Evolutionary conservation across 2,113 vertebrate genomes (phyloP), one percentile per base, ranked within the genome.

Genomic region (Misgurnus mizolepis): DNA sequence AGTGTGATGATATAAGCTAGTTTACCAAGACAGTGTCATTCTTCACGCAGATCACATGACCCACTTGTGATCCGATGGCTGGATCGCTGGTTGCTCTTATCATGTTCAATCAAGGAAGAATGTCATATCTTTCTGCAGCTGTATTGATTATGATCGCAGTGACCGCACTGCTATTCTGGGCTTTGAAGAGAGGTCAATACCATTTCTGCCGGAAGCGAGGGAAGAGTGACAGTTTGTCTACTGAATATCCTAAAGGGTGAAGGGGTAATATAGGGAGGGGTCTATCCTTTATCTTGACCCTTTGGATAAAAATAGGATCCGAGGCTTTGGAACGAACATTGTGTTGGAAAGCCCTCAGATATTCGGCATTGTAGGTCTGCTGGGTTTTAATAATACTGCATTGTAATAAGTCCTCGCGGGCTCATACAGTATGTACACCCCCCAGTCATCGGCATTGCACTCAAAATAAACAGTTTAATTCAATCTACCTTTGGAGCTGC

Each of bases 71-170:
- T 67, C 34, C 14, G 18, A 67, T 53, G 50, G 43, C 34, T 6
- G 8, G 27, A 34, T 34, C 27, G 27, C 72, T 34, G 34, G 27
- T 66, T 11, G 14, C 34, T 75, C 40, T 77, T 71, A 43, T 49
- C 27, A 6, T 83, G 53, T 70, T 55, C 75, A 67, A 40, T 75
- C 45, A 17, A 61, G 53, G 62, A 53, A 78, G 55, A 50, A 62
- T 55, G 64, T 69, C 80, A 79, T 75, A 80, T 81, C 79, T 81
- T 79, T 83, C 75, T 84, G 47, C 43, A 72, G 70, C 56, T 66
- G 75, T 83, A 86, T 84, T 45, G 82, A 82, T 82, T 76, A 22
- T 34, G 67, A 71, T 86, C 76, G 72, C 71, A 39, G 71, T 72
- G 76, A 72, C 53, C 77, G 14, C 67, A 76, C 55, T 70, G 58